Conservation (phyloP, 2,113 vertebrate genomes). For the Cheirogaleus medius region DNA sequence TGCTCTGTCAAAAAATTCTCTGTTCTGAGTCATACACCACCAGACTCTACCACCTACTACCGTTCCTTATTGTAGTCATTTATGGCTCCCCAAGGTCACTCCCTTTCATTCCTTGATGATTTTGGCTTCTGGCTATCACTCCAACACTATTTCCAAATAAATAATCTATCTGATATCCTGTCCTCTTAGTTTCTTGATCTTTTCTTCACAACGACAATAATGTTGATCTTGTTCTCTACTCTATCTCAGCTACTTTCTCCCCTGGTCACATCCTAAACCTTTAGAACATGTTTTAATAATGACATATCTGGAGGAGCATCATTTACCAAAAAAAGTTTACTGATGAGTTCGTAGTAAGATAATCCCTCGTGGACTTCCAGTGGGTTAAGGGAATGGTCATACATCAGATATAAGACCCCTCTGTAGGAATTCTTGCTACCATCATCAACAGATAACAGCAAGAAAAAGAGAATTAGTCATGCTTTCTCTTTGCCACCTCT, state of each 20-base stretch:
- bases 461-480: not conserved
- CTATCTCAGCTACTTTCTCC: not conserved
- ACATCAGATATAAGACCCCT: not conserved
- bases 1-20: not conserved
- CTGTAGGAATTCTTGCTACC: not conserved
- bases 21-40: not conserved
- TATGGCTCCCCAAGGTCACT: constrained; percentile 2
- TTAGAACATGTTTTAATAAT: constrained; percentile 24
- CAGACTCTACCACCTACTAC: not conserved
- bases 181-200: constrained; percentile 2
- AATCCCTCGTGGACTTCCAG: not conserved
- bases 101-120: constrained; percentile 25
- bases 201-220: not conserved
- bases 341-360: not conserved
- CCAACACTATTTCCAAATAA: constrained; percentile 36
- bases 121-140: constrained; percentile 35
- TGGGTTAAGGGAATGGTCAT: not conserved
- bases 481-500: not conserved
- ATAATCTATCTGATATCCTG: constrained; percentile 21
- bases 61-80: not conserved
- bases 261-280: not conserved
- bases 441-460: not conserved
- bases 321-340: not conserved
- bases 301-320: not conserved
- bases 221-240: not conserved